A percentile compares a stretch with the other conserved stretches of the same genome.
These are phyloP conservation scores for Malacoctenus gilli DNA, from an alignment of 2,797 vertebrate species.

Conservation along the genomic window DNA sequence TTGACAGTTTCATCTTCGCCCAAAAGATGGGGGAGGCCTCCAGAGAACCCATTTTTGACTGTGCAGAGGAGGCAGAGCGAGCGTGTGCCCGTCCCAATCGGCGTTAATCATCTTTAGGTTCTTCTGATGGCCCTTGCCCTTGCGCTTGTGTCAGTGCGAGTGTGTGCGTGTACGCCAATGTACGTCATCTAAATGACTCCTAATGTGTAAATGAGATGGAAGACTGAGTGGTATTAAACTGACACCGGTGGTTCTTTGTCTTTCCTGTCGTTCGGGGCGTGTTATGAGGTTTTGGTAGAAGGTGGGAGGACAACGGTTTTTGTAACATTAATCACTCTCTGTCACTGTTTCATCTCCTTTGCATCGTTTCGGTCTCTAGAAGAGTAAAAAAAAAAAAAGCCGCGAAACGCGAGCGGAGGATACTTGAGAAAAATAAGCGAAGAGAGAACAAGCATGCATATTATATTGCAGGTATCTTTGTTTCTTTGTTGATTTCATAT, in stretches of 20 bases:
- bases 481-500: conserved; percentile 29
- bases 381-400: background rate
- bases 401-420: conserved; percentile 17
- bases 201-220: conserved; percentile 88
- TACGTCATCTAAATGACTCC: conserved; percentile 90
- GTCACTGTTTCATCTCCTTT: conserved; percentile 42
- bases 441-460: conserved; percentile 14
- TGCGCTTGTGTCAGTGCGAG: conserved; percentile 52
- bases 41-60: conserved; percentile 89
- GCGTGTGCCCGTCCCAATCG: conserved; percentile 85
- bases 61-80: conserved; percentile 89
- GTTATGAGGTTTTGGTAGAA: conserved; percentile 74
- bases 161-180: conserved; percentile 51
- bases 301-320: conserved; percentile 72
- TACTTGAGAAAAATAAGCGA: conserved; percentile 1
- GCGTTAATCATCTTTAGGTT: conserved; percentile 97
- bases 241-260: conserved; percentile 79
- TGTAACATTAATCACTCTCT: conserved; percentile 69
- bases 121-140: conserved; percentile 88
- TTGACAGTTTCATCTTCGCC: conserved; percentile 96
- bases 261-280: conserved; percentile 71
- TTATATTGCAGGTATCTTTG: conserved; percentile 14
- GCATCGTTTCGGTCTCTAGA: conserved; percentile 13
- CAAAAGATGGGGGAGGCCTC: conserved; percentile 89
- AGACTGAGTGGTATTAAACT: conserved; percentile 88